Base-by-base conservation (phyloP, 2,797 vertebrate genomes). In the Knipowitschia caucasica region DNA sequence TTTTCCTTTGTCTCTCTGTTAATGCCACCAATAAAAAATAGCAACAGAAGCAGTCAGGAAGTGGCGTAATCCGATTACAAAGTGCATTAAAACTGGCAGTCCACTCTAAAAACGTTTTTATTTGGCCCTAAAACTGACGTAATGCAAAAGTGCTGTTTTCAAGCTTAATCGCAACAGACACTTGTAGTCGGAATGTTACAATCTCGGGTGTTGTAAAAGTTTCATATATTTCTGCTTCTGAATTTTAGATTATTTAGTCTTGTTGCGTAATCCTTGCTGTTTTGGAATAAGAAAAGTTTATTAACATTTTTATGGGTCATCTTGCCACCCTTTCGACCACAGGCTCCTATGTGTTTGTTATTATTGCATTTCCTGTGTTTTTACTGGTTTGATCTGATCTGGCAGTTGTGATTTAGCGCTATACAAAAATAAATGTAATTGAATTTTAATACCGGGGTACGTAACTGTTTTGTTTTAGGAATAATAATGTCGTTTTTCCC, bases 61-160 rank as follows among this genome's bases (percentile, higher is more conserved):
- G 64, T 56, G 44, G 30, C 64, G 6, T 56, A 63, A 61, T 51
- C 59, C 50, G 68, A 24, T 64, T 36, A 64, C 59, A 65, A 36
- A 52, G 15, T 31, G 3, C 17, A 43, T 61, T 58, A 46, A 43
- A 39, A 73, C 54, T 8, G n/a, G 4, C 4, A 14, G 46, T 29
- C 60, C 67, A 15, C 59, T 30, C 23, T 24, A 5, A 57, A 61
- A 36, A 38, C 66, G n/a, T 47, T 42, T 75, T 79, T 80, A 71
- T 80, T 72, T 77, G 62, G 29, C 63, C 56, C 0, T 85, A 69
- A 81, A 75, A 69, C 30, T 77, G 71, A 83, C 24, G 61, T 76
- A 66, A 82, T 75, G 62, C 38, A 11, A 65, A 56, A 59, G 77
- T 53, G 67, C 64, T 59, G 3, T 51, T 53, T 56, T 77, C 65